Conservation (phyloP, 2,113 vertebrate genomes). For the Colistium nudipinnis region DNA sequence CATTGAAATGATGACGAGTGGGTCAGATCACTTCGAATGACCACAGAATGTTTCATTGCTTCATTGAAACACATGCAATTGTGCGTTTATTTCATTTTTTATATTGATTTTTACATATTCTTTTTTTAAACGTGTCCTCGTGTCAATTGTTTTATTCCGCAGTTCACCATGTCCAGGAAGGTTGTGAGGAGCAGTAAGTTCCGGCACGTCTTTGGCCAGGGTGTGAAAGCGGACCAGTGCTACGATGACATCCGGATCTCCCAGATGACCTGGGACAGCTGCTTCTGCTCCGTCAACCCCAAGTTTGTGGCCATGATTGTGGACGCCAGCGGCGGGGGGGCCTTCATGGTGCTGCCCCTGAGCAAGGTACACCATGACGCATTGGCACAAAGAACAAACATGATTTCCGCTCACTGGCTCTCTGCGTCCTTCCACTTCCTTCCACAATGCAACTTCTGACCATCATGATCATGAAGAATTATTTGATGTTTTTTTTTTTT, state of each 20-base stretch:
- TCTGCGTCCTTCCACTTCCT: no score
- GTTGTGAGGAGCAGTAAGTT: constrained; percentile 92
- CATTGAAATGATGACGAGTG: neutral
- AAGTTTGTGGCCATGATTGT: constrained; percentile 93
- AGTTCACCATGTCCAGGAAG: constrained; percentile 87
- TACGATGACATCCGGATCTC: constrained; percentile 93
- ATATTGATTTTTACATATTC: no score
- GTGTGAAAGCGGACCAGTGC: constrained; percentile 88
- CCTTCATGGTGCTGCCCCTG: constrained; percentile 90
- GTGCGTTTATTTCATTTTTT: no score
- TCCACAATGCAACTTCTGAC: no score
- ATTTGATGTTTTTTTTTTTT: neutral
- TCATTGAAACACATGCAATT: neutral
- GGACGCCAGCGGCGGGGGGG: constrained; percentile 90
- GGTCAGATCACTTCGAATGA: neutral
- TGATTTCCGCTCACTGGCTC: no score
- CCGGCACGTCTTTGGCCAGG: constrained; percentile 91
- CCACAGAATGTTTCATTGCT: neutral
- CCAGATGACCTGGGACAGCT: constrained; percentile 94
- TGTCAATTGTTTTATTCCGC: neutral
- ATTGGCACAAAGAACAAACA: neutral
- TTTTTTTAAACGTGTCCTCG: neutral
- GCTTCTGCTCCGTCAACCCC: constrained; percentile 91
- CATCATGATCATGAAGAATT: neutral
- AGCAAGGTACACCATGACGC: constrained; percentile 80